These are phyloP conservation scores for Eurystomus glaucurus DNA, from an alignment of 2,797 vertebrate species.

Conservation along the genomic window DNA sequence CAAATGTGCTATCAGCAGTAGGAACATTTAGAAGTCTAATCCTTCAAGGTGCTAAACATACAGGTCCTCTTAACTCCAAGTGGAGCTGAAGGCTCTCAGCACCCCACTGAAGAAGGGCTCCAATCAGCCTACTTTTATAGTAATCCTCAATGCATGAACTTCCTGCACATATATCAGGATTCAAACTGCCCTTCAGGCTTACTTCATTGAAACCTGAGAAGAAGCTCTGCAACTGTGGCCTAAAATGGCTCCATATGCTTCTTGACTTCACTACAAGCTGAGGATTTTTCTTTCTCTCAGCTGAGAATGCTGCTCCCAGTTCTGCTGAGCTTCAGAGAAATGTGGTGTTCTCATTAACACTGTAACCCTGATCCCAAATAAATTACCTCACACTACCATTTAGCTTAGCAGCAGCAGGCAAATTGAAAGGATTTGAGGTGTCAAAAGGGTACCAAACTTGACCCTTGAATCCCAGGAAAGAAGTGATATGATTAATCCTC, in stretches of 20 bases:
- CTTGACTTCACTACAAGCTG: conserved; percentile 29
- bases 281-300: conserved; percentile 48
- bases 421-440: conserved; percentile 38
- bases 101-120: conserved; percentile 29
- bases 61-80: neutral
- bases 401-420: conserved; percentile 47
- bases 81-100: conserved; percentile 56
- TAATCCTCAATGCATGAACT: neutral
- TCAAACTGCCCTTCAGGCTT: conserved; percentile 32
- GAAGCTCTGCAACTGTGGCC: neutral
- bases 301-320: conserved; percentile 42
- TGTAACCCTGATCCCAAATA: conserved; percentile 62
- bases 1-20: conserved; percentile 45
- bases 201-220: conserved; percentile 59
- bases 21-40: conserved; percentile 56
- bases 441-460: conserved; percentile 20
- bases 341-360: conserved; percentile 58
- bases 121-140: conserved; percentile 25
- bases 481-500: neutral
- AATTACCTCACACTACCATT: conserved; percentile 32
- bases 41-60: conserved; percentile 58
- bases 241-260: conserved; percentile 50
- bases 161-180: neutral
- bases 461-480: neutral
- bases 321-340: conserved; percentile 46